These are phyloP conservation scores for Cirrhinus mrigala DNA, from an alignment of 2,797 vertebrate genomes.

Conservation along the genomic window DNA sequence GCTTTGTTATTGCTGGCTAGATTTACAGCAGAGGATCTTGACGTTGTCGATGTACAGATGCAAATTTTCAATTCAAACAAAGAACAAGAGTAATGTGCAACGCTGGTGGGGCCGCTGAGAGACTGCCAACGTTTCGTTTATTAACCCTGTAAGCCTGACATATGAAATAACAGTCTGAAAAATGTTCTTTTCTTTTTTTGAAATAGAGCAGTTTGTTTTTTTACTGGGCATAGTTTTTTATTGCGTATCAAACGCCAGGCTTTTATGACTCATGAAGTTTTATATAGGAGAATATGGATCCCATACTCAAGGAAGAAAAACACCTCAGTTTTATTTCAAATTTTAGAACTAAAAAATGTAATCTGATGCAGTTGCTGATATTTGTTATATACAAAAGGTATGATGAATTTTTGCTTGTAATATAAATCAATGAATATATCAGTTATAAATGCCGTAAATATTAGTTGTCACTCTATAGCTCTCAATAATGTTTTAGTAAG, in stretches of 20 bases:
- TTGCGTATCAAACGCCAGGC: too few species aligned
- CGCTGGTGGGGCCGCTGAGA: background rate
- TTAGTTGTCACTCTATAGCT: too few species aligned
- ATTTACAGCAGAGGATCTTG: background rate
- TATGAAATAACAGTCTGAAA: background rate
- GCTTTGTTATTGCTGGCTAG: constrained; percentile 8
- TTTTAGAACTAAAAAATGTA: background rate
- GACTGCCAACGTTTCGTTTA: background rate
- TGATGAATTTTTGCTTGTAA: background rate
- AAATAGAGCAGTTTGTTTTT: background rate
- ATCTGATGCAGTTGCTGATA: background rate
- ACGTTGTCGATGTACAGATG: background rate
- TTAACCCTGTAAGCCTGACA: background rate
- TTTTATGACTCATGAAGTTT: too few species aligned
- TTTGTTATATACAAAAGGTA: background rate
- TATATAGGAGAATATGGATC: background rate
- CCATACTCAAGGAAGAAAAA: background rate
- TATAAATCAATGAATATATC: background rate
- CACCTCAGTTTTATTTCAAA: background rate
- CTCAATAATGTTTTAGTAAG: too few species aligned
- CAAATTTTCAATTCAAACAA: background rate
- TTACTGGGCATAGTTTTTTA: too few species aligned
- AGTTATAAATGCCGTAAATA: too few species aligned
- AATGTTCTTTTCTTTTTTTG: too few species aligned
- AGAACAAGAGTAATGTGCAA: background rate